phyloP scores from a whole-genome alignment of 2,113 vertebrate genomes.

The Callithrix jacchus region DNA sequence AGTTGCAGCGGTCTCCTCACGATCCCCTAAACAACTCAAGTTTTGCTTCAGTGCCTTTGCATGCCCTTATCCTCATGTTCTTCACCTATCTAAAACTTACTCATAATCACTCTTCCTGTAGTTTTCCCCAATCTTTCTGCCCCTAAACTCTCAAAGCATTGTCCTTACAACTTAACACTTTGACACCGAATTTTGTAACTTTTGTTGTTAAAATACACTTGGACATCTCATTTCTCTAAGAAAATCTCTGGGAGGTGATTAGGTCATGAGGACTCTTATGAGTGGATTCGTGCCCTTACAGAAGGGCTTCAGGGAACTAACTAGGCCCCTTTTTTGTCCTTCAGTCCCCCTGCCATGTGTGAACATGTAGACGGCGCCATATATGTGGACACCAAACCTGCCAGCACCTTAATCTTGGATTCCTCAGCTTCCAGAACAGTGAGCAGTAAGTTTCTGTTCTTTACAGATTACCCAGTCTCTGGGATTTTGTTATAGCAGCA shows the following conservation, averaged over 20 bases:
- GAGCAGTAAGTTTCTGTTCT: background rate
- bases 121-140: background rate
- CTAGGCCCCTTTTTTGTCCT: background rate
- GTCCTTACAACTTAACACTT: background rate
- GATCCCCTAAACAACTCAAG: background rate
- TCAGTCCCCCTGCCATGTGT: background rate
- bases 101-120: background rate
- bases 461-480: background rate
- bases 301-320: background rate
- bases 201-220: slow-evolving; percentile 8
- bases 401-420: background rate
- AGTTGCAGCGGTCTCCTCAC: background rate
- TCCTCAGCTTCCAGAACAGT: background rate
- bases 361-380: background rate
- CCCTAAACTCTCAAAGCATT: background rate
- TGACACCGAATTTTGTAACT: background rate
- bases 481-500: background rate
- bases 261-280: background rate
- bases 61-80: background rate
- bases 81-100: background rate
- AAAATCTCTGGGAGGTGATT: background rate
- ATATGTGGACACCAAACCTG: background rate
- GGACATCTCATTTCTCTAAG: slow-evolving; percentile 17
- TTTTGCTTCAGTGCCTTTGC: background rate
- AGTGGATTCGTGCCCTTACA: background rate